Evolutionary conservation across 2,113 vertebrate genomes (phyloP), one percentile per base, ranked within the genome.

Genomic region (Neolamprologus sp.): DNA sequence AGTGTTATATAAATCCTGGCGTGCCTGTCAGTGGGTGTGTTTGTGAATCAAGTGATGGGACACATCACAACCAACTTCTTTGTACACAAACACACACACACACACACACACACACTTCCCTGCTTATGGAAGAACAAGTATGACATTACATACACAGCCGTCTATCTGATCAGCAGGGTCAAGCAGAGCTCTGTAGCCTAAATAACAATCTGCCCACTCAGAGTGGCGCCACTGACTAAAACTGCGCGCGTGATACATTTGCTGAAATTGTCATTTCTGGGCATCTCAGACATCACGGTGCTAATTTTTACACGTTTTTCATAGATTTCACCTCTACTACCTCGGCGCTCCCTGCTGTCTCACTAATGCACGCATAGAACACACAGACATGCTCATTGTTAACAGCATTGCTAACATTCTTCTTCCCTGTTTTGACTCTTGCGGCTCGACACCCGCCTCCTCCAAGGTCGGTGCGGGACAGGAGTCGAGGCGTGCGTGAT

Each of bases 121-220:
- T 75, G 71, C 75, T 78, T 31, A 31, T 71, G 33, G 47, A 80
- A 82, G 80, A 87, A 83, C 55, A 83, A 80, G 58, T 58, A 49
- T 73, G 71, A 81, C 81, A 14, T 68, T 6, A 54, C 60, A 80
- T 2, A 21, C 35, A 54, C 82, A 57, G 14, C 31, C 47, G 17
- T 85, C 49, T 89, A 88, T 93, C 88, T 86, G 89, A 93, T 93
- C 55, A 88, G 78, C 53, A 68, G 55, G 26, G 31, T 88, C 81
- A 16, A 88, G 71, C 45, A 11, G 35, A 81, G 10, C 86, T 73
- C 80, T 78, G 84, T 82, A 92, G 92, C 85, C 92, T 89, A 90
- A 94, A 95, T 94, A 95, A 88, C 73, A 87, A 85, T 89, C 86
- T 89, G 60, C 82, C 89, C 90, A 55, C 87, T 89, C 78, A 57